Conservation (phyloP, 1,140 invertebrate species). For the Drosophila funebris region DNA sequence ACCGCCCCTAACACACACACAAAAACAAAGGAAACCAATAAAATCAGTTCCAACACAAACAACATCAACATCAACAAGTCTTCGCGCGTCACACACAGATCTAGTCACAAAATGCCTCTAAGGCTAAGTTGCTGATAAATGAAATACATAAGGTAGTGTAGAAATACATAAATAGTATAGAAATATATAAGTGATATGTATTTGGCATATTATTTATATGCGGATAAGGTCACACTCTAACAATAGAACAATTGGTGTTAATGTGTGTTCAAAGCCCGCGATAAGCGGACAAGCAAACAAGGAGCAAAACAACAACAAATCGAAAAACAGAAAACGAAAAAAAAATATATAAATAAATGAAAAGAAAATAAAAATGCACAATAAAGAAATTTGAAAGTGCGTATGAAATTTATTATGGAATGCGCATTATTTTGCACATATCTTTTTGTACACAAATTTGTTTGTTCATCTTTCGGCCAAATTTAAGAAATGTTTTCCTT, state of each 20-base stretch:
- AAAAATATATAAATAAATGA: conserved; percentile 2
- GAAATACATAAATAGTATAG: background rate
- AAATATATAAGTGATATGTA: background rate
- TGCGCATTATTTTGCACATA: background rate
- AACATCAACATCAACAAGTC: conserved; percentile 1
- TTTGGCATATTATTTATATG: conserved; percentile 1
- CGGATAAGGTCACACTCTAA: conserved; percentile 28
- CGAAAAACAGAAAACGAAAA: conserved; percentile 38
- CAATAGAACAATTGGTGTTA: conserved; percentile 5
- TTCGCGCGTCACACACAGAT: background rate
- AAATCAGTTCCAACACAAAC: background rate
- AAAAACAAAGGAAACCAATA: conserved; percentile 10
- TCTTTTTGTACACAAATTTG: background rate
- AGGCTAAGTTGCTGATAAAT: conserved; percentile 23
- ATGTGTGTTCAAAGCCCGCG: conserved; percentile 17
- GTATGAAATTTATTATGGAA: background rate
- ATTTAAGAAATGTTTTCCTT: conserved; percentile 39
- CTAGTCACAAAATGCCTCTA: background rate
- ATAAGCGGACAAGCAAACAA: conserved; percentile 55
- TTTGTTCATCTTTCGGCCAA: conserved; percentile 6
- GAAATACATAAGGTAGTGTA: background rate
- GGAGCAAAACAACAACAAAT: conserved; percentile 43
- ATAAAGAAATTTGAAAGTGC: background rate
- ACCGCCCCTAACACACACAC: no score
- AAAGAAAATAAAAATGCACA: conserved; percentile 17